Conservation (phyloP, 2,113 vertebrate species). For the Turnix velox region DNA sequence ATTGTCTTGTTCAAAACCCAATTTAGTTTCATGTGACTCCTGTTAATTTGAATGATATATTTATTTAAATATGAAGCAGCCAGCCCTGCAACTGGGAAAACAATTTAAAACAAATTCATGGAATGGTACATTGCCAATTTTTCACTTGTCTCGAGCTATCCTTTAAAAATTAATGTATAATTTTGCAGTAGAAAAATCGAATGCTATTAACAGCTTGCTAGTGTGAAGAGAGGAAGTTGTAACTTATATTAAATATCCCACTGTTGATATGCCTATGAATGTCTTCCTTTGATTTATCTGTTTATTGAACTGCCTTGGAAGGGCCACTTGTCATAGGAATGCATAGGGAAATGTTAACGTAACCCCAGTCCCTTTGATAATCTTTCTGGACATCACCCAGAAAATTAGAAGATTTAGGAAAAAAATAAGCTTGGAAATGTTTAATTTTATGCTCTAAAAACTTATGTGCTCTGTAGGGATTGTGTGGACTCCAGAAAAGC, state of each 20-base stretch:
- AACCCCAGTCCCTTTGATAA: conserved; percentile 5
- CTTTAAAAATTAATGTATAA: conserved; percentile 71
- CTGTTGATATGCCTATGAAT: conserved; percentile 62
- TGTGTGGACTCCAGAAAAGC: neutral
- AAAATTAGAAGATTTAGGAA: conserved; percentile 29
- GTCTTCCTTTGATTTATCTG: conserved; percentile 65
- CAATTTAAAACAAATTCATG: conserved; percentile 50
- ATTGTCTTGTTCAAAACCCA: conserved; percentile 55
- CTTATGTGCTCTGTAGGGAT: neutral
- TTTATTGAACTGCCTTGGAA: conserved; percentile 66
- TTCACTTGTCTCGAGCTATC: conserved; percentile 53
- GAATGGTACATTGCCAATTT: conserved; percentile 26
- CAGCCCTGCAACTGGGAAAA: conserved; percentile 46
- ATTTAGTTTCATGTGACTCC: conserved; percentile 9
- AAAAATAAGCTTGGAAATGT: conserved; percentile 3
- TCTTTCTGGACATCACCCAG: conserved; percentile 24
- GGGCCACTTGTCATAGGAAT: conserved; percentile 8
- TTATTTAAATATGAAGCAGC: conserved; percentile 33
- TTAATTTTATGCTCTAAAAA: neutral
- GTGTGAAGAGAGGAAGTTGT: conserved; percentile 59
- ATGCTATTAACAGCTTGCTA: conserved; percentile 55
- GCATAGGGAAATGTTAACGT: neutral
- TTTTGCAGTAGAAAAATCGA: conserved; percentile 65
- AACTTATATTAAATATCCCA: conserved; percentile 56
- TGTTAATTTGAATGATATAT: conserved; percentile 50